Base-by-base conservation (phyloP, 2,888 invertebrate genomes). In the Trissolcus brochymenae region DNA sequence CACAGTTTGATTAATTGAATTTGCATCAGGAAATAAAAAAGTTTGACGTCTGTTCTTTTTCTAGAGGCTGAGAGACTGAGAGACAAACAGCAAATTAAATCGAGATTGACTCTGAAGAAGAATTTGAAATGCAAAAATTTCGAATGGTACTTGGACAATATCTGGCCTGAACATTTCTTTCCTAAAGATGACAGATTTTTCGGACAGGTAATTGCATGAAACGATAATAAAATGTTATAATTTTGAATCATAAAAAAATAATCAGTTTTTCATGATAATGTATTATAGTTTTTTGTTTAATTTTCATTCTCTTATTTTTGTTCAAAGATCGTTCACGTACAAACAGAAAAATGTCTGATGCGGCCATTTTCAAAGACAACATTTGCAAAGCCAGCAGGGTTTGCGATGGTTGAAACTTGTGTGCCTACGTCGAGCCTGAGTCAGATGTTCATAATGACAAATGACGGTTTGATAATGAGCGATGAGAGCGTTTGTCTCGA, bases 81-180 rank as follows among this genome's bases (percentile, higher is more conserved):
- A 25, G 91, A 93, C 57, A 90, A 91, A 65, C 94, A 95, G 82
- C 91, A 91, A 82, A 90, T 93, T 13, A 86, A 90, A 51, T 90
- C 91, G 6, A 89, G 99, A 64, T 82, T 95, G 13, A 92, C 92
- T 25, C 89, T 98, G 49, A 91, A 94, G 0, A 91, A 94, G 78
- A 91, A 91, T 79, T 90, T 98, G 43, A 90, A 94, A 16, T 98
- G 98, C 88, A 95, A 96, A 89, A 93, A 92, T 81, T 98, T 98
- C 85, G 92, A 93, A 61, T 98, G 98, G 98, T 99, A 98, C 89
- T 91, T 99, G 81, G 93, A 96, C 65, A 96, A 95, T 84, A 93
- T 99, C 21, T 99, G 98, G 96, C 98, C 98, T 0, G 95, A 98
- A 86, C 95, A 99, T 86, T 99, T 98, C 88, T 95, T 99, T 84